These are phyloP conservation scores for Planiliza haematocheilus DNA, from an alignment of 2,113 vertebrate species.

Conservation along the genomic window DNA sequence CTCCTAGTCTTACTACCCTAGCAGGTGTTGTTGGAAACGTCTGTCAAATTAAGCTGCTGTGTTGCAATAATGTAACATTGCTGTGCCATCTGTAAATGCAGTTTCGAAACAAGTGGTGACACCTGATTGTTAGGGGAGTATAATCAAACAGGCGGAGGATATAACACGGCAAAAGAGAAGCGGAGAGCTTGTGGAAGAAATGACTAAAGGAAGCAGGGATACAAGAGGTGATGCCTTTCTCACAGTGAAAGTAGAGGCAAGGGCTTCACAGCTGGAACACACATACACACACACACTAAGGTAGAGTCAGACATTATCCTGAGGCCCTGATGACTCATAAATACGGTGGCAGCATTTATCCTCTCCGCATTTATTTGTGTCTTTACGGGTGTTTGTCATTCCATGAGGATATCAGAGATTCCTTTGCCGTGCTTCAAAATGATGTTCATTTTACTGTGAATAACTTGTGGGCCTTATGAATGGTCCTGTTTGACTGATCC, in stretches of 20 bases:
- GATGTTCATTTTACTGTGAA: constrained; percentile 43
- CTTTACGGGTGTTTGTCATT: constrained; percentile 29
- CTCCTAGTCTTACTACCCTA: not conserved
- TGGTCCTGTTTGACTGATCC: constrained; percentile 55
- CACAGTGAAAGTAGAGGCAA: not conserved
- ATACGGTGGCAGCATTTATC: constrained; percentile 25
- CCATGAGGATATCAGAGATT: constrained; percentile 38
- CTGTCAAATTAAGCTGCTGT: not conserved
- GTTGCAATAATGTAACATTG: not conserved
- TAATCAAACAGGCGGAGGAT: constrained; percentile 6
- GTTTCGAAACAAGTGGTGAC: not conserved
- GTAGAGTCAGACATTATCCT: constrained; percentile 32
- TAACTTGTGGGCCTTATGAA: constrained; percentile 30
- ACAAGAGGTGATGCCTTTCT: constrained; percentile 9
- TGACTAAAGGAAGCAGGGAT: not conserved
- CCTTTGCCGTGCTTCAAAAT: constrained; percentile 25
- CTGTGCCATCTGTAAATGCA: not conserved
- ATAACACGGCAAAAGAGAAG: not conserved
- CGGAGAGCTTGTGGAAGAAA: not conserved
- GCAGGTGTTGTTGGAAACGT: not conserved
- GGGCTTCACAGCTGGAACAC: not conserved
- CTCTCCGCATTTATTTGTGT: constrained; percentile 17
- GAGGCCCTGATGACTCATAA: constrained; percentile 61
- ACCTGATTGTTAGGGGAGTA: not conserved
- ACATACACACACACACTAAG: not conserved